Evolutionary conservation across 2,113 vertebrate species (phyloP), one percentile per base, ranked within the genome.

Genomic region (Aspidoscelis tigris): DNA sequence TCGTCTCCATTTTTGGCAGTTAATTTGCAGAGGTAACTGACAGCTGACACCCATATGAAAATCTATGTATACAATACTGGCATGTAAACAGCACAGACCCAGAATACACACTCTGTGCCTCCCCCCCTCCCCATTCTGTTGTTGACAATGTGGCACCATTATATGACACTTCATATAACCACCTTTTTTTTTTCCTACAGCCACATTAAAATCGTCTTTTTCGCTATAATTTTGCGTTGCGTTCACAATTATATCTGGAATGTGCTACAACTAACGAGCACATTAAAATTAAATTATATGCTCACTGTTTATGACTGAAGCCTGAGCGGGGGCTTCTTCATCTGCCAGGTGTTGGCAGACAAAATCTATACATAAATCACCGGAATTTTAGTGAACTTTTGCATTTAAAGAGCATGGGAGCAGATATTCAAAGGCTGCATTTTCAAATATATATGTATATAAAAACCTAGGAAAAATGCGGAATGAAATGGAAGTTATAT

Each of bases 171-270:
- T 98, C 98, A 97, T 98, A 98, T 97, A 98, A 97, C 97, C 97
- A 33, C 33, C 97, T 84, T 39, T 84, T 84, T 65, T 98, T 97
- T 98, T 98, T 98, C 98, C 97, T 98, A 99, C 97, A 97, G 97
- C 98, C 98, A 97, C 98, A 99, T 99, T 99, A 99, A 99, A 99
- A 98, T 97, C 93, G 97, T 97, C 96, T 98, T 99, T 85, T 98
- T 99, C 98, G 97, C 98, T 98, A 98, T 97, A 97, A 97, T 96
- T 95, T 96, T 95, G 95, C 96, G 96, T 98, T 94, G 93, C 94
- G 89, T 96, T 97, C 95, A 95, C 96, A 95, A 96, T 97, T 96
- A 96, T 96, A 95, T 96, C 95, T 95, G 95, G 93, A 96, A 96
- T 96, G 96, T 97, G 96, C 96, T 96, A 95, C 96, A 94, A 93